phyloP scores from a whole-genome alignment of 1,140 invertebrate species.

The Caenorhabditis elegans region WBcel235 BX284606.5:9806001-9806500 shows the following conservation, averaged over 20 bases:
- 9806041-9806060: background rate
- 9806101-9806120: conserved; percentile 63
- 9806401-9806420: too few species aligned
- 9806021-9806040: conserved; percentile 55
- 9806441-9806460: too few species aligned
- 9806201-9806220: conserved; percentile 65
- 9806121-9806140: conserved; percentile 62
- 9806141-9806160: conserved; percentile 64
- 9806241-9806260: conserved; percentile 43
- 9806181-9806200: conserved; percentile 61
- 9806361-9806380: too few species aligned
- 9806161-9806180: conserved; percentile 60
- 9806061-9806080: background rate
- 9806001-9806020: conserved; percentile 66
- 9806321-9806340: too few species aligned
- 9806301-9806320: too few species aligned
- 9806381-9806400: too few species aligned
- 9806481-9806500: too few species aligned
- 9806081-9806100: conserved; percentile 66
- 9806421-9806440: too few species aligned
- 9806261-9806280: too few species aligned
- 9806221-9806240: conserved; percentile 66
- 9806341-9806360: too few species aligned
- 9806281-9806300: too few species aligned
- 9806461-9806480: too few species aligned